Evolutionary conservation across 2,888 invertebrate species (phyloP).

Genomic region (Amorpha juglandis): DNA sequence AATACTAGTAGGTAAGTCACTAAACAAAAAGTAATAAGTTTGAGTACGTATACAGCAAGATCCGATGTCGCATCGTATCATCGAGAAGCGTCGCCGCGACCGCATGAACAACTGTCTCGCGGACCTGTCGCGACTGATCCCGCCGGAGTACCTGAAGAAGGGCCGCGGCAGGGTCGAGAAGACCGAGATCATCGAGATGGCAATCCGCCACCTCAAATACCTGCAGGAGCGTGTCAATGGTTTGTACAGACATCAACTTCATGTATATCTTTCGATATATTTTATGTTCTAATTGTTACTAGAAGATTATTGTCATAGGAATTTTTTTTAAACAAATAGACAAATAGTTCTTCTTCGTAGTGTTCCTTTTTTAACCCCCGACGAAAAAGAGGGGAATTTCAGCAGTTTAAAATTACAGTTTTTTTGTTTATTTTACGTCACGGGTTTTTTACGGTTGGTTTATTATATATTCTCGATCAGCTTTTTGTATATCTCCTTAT

Average conservation of each 20-base stretch:
- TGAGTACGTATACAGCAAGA: slow-evolving; percentile 87
- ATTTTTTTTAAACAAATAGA: too few relatives aligned
- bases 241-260: slow-evolving; percentile 18
- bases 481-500: too few relatives aligned
- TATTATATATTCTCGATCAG: too few relatives aligned
- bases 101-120: slow-evolving; percentile 99
- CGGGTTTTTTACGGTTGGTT: too few relatives aligned
- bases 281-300: not conserved
- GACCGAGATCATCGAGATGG: slow-evolving; percentile 99
- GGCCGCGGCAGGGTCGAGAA: slow-evolving; percentile 98
- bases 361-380: too few relatives aligned
- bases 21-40: too few relatives aligned
- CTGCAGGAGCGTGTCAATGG: slow-evolving; percentile 88
- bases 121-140: slow-evolving; percentile 96
- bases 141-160: slow-evolving; percentile 96
- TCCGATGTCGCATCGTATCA: slow-evolving; percentile 98
- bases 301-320: too few relatives aligned
- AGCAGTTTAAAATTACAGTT: too few relatives aligned
- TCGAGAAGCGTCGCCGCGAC: slow-evolving; percentile 97
- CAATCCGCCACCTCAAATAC: slow-evolving; percentile 96
- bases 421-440: too few relatives aligned
- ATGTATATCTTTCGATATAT: not conserved
- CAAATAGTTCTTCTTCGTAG: too few relatives aligned
- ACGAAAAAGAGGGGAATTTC: too few relatives aligned
- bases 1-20: too few relatives aligned